Evolutionary conservation across 2,888 invertebrate species (phyloP).

Genomic region (Onthophagus sagittarius): DNA sequence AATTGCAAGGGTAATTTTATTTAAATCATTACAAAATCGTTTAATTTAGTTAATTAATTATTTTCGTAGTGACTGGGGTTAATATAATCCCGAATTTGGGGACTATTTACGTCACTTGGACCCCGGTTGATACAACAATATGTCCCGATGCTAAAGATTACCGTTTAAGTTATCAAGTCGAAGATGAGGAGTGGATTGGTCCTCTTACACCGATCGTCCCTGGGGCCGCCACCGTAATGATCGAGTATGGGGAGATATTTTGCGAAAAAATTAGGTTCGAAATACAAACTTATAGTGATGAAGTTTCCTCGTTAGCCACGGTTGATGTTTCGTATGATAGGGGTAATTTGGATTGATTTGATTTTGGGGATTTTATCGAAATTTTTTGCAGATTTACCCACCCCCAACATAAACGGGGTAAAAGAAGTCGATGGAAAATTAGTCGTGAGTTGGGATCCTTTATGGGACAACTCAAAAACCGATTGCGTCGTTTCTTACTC

Average conservation of each 20-base stretch:
- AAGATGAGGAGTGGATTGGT: neutral
- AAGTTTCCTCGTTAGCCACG: neutral
- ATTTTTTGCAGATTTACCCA: neutral
- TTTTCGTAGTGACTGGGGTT: neutral
- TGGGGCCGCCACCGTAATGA: neutral
- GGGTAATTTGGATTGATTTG: neutral
- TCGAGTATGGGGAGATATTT: neutral
- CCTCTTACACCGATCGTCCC: neutral
- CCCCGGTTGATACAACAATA: neutral
- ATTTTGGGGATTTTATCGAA: neutral
- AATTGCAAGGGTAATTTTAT: too few relatives aligned
- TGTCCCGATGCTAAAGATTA: neutral
- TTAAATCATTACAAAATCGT: too few relatives aligned
- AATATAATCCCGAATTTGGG: neutral
- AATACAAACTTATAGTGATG: neutral
- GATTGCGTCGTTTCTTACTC: neutral
- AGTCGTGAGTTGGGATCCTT: neutral
- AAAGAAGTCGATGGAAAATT: neutral
- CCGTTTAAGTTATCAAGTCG: neutral
- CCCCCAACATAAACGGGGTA: neutral
- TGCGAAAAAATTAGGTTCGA: neutral
- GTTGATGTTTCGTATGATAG: neutral
- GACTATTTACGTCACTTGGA: neutral
- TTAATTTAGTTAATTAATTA: neutral
- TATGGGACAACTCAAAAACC: neutral